These are phyloP conservation scores for Dasyornis broadbenti DNA, from an alignment of 2,113 vertebrate genomes.

Conservation along the genomic window DNA sequence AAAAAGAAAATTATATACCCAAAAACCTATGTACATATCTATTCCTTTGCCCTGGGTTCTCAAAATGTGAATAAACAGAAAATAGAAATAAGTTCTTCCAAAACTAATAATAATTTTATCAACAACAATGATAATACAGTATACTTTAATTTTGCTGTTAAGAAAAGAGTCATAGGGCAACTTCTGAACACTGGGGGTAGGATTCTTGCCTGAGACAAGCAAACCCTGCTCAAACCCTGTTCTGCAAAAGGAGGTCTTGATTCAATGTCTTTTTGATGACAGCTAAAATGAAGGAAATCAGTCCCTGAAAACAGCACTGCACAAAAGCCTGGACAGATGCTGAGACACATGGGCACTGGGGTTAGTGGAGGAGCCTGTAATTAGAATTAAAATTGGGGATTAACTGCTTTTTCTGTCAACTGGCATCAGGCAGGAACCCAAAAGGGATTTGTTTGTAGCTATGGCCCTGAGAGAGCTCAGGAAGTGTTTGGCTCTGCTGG, in stretches of 20 bases:
- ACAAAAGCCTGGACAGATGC: neutral
- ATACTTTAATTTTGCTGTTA: neutral
- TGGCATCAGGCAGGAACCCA: neutral
- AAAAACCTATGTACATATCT: neutral
- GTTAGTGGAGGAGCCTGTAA: neutral
- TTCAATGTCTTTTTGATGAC: neutral
- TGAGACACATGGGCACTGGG: neutral
- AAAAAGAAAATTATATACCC: neutral
- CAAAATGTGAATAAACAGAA: neutral
- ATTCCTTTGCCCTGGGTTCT: neutral
- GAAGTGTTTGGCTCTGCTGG: neutral
- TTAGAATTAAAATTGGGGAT: neutral
- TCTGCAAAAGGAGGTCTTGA: neutral
- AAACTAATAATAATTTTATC: neutral
- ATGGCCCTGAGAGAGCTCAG: neutral
- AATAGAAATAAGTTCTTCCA: neutral
- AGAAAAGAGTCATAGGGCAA: neutral
- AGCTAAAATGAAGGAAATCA: neutral
- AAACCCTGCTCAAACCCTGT: neutral
- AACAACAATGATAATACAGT: neutral
- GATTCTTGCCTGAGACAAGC: neutral
- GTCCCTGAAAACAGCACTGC: neutral
- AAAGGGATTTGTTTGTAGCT: neutral
- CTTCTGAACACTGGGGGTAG: neutral
- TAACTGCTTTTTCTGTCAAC: neutral